Percentiles rank a stretch among this genome's conserved stretches.
These are phyloP conservation scores for Neuroterus valhalla DNA, from an alignment of 1,140 invertebrate species.

Conservation along the genomic window DNA sequence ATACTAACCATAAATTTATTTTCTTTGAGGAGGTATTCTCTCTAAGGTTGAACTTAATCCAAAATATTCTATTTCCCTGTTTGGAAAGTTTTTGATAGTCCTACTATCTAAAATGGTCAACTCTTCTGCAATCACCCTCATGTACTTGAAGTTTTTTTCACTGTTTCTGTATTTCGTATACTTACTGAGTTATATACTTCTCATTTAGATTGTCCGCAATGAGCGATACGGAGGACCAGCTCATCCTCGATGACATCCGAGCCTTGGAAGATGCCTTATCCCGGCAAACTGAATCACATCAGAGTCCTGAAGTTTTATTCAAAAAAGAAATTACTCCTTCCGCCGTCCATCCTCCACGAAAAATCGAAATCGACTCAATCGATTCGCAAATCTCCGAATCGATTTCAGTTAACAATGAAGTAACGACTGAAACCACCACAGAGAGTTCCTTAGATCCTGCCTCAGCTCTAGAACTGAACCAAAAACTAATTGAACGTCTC, in stretches of 20 bases:
- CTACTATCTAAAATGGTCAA: too few species aligned
- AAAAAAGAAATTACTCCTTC: conserved; percentile 9
- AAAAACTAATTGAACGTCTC: conserved; percentile 49
- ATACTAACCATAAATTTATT: too few species aligned
- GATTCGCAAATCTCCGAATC: neutral
- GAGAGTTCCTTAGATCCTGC: neutral
- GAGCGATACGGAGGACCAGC: conserved; percentile 62
- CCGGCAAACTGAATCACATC: conserved; percentile 1
- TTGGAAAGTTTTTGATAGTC: too few species aligned
- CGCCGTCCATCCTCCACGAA: neutral
- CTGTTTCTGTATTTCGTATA: neutral
- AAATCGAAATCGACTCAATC: conserved; percentile 12
- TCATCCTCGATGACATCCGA: conserved; percentile 62
- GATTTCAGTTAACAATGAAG: neutral
- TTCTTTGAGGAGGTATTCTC: too few species aligned
- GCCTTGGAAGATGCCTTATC: conserved; percentile 59
- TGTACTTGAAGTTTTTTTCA: neutral
- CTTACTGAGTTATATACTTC: neutral
- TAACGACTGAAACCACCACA: neutral
- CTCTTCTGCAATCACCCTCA: neutral
- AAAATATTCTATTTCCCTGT: too few species aligned
- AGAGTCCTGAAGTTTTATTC: conserved; percentile 30
- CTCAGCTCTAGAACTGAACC: conserved; percentile 55
- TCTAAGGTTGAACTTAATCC: too few species aligned
- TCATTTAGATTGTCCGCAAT: conserved; percentile 39